phyloP scores from a whole-genome alignment of 1,140 invertebrate species.

The Bicyclus anynana region DNA sequence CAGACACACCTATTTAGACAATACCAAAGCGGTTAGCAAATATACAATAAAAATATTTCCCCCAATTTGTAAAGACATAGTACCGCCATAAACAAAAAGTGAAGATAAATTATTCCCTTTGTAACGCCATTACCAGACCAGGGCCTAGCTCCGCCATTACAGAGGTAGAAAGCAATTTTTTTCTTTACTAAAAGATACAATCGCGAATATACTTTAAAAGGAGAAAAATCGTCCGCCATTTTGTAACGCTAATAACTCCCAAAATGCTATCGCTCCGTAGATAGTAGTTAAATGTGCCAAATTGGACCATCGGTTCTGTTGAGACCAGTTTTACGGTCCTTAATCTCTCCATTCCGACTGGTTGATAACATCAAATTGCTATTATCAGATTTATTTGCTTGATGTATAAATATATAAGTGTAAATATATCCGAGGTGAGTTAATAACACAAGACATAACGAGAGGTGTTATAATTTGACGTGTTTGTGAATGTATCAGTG shows the following conservation, averaged over 20 bases:
- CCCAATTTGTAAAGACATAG: slow-evolving; percentile 25
- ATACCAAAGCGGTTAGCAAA: not conserved
- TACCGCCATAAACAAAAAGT: slow-evolving; percentile 26
- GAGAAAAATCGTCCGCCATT: slow-evolving; percentile 53
- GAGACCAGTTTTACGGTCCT: slow-evolving; percentile 46
- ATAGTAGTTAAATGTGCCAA: slow-evolving; percentile 64
- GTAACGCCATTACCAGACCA: slow-evolving; percentile 30
- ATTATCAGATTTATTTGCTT: slow-evolving; percentile 30
- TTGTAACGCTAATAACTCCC: slow-evolving; percentile 61
- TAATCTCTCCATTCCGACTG: slow-evolving; percentile 41
- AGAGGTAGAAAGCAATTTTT: slow-evolving; percentile 32
- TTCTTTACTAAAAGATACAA: slow-evolving; percentile 40
- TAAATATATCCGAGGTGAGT: no score
- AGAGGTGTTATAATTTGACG: no score
- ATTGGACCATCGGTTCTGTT: slow-evolving; percentile 50
- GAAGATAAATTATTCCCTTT: slow-evolving; percentile 29
- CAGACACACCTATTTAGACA: no score
- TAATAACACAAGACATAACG: no score
- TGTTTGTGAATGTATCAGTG: no score
- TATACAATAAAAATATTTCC: slow-evolving; percentile 14
- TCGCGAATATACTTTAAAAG: slow-evolving; percentile 40
- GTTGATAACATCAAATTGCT: slow-evolving; percentile 31
- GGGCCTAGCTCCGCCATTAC: slow-evolving; percentile 29
- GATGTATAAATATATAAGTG: no score
- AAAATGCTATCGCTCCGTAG: slow-evolving; percentile 45